Percentiles rank a stretch among this genome's conserved stretches.
These are phyloP conservation scores for Tridacna crocea DNA, from an alignment of 2,888 invertebrate species.

Conservation along the genomic window DNA sequence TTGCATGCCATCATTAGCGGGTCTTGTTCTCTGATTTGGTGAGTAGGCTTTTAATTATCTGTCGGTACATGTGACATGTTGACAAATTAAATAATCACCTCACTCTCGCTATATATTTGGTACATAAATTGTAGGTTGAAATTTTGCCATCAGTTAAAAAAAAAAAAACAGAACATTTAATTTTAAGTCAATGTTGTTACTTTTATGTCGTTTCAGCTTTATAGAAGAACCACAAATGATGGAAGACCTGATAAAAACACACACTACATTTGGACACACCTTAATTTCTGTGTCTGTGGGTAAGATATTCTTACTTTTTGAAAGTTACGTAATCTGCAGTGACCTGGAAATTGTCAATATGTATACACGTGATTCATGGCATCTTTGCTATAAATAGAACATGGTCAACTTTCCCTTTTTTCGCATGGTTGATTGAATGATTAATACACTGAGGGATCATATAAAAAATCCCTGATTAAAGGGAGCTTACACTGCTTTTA, in stretches of 20 bases:
- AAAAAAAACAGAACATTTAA: constrained; percentile 6
- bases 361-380: background rate
- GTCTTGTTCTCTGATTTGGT: constrained; percentile 71
- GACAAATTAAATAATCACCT: too few relatives aligned
- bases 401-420: background rate
- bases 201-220: constrained; percentile 80
- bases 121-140: too few relatives aligned
- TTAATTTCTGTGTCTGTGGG: constrained; percentile 84
- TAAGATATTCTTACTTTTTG: constrained; percentile 69
- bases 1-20: constrained; percentile 70
- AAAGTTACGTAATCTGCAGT: constrained; percentile 13
- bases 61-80: too few relatives aligned
- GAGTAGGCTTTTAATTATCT: constrained; percentile 32
- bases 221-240: constrained; percentile 84
- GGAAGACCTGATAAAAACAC: constrained; percentile 84
- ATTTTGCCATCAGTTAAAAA: too few relatives aligned
- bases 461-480: too few relatives aligned
- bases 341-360: background rate
- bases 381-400: background rate
- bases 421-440: too few relatives aligned
- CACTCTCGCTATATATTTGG: too few relatives aligned
- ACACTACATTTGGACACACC: constrained; percentile 81
- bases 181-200: background rate
- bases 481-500: too few relatives aligned
- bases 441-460: too few relatives aligned